Evolutionary conservation across 2,797 vertebrate species (phyloP), one percentile per base, ranked within the genome.

Genomic region (Cyprinella venusta): DNA sequence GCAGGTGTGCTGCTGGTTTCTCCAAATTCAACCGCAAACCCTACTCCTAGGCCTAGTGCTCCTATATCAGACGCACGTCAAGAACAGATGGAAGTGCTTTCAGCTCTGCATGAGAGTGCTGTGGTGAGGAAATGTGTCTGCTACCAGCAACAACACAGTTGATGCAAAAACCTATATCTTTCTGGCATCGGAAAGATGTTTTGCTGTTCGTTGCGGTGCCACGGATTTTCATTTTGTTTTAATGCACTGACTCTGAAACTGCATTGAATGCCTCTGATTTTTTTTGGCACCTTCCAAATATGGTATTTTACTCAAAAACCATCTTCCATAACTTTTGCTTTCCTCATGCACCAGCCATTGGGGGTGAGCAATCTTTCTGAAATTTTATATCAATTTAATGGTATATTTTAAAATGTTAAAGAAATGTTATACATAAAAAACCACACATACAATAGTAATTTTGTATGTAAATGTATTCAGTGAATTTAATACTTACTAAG

Each of bases 1-100:
- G 81, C 88, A 89, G 88, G 88, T 87, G 88, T 80, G 67, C 68
- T 75, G 61, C 54, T 84, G 80, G 79, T 76, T 81, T 79, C 75
- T 86, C 80, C 76, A 71, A 74, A 87, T 79, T 79, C 77, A 87
- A 76, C 85, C 59, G n/a, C 82, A 87, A 83, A 83, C 56, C 71
- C 42, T 78, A 86, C 64, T 67, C 67, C n/a, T 81, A 59, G 77
- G 59, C 59, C 52, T 63, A 48, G 61, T 79, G 61, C 77, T 77
- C 69, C 65, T 59, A 59, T 61, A 56, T 81, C 75, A 72, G 30
- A 54, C 52, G 16, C 78, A 84, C 15, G 68, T 86, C 77, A 83
- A 79, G 64, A 78, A 42, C 86, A 86, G 86, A 86, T 87, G 88
- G 86, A 81, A 86, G 82, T 24, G 79, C 76, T 86, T 48, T 76